Conservation (phyloP, 53 echinoderm and acorn worm species). For the Echinometra lucunter region DNA sequence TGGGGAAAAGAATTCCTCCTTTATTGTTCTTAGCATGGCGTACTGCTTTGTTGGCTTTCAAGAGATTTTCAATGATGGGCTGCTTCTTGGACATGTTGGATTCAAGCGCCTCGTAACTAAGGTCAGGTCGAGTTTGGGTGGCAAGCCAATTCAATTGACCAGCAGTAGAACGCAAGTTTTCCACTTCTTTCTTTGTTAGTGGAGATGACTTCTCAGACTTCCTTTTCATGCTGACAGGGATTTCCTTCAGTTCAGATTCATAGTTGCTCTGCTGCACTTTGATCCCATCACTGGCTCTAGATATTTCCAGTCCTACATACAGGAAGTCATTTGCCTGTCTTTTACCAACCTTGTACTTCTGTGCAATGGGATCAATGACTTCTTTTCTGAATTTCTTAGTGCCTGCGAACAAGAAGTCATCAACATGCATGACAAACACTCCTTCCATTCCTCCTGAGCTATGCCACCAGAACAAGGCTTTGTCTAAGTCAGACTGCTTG, state of each 20-base stretch:
- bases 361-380: constrained; percentile 63
- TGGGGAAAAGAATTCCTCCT: constrained; percentile 51
- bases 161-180: constrained; percentile 63
- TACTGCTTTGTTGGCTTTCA: constrained; percentile 69
- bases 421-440: constrained; percentile 70
- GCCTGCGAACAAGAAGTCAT: constrained; percentile 72
- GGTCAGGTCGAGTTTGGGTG: constrained; percentile 69
- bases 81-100: constrained; percentile 71
- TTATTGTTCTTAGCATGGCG: constrained; percentile 23
- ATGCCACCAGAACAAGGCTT: constrained; percentile 65
- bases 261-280: constrained; percentile 59
- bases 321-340: constrained; percentile 57
- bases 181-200: constrained; percentile 67
- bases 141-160: constrained; percentile 74
- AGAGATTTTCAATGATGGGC: constrained; percentile 68
- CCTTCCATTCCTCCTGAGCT: constrained; percentile 51
- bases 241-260: constrained; percentile 67
- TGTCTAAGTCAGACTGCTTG: constrained; percentile 63
- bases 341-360: constrained; percentile 72
- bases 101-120: constrained; percentile 74
- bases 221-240: not conserved
- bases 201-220: constrained; percentile 63
- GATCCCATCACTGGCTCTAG: constrained; percentile 46
- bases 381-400: constrained; percentile 45
- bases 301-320: constrained; percentile 66